Evolutionary conservation across 2,113 vertebrate species (phyloP).

Genomic region (Podarcis cretensis): DNA sequence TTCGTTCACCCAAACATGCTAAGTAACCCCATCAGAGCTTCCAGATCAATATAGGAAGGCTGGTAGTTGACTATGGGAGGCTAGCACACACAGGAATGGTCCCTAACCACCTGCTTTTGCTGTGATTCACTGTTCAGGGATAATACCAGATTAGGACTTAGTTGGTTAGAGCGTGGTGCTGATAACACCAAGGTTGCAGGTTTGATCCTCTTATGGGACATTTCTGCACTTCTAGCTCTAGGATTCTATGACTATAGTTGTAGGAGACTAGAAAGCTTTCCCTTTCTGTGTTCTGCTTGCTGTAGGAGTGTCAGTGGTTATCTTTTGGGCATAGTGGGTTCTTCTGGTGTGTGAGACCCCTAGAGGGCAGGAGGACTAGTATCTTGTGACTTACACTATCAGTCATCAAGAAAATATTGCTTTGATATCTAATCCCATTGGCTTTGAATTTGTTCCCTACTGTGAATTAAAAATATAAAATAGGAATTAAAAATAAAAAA

Average conservation of each 20-base stretch:
- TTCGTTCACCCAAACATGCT: no score
- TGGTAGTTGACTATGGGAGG: no score
- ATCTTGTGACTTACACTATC: background rate
- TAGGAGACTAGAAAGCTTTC: background rate
- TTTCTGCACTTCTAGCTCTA: no score
- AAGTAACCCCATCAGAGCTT: no score
- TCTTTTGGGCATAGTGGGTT: background rate
- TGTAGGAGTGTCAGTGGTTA: background rate
- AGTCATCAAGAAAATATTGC: background rate
- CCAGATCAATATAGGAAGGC: no score
- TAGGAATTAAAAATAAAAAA: constrained; percentile 10
- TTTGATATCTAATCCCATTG: background rate
- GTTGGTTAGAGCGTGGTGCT: no score
- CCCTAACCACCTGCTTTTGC: no score
- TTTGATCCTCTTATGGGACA: no score
- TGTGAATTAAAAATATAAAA: constrained; percentile 29
- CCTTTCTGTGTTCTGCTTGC: background rate
- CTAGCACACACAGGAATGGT: no score
- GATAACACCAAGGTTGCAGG: no score
- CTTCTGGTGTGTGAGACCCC: background rate
- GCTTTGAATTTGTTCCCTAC: background rate
- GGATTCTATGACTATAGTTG: background rate
- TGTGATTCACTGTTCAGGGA: no score
- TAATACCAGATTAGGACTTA: no score
- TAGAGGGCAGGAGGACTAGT: background rate